A percentile compares a stretch with the other conserved stretches of the same genome.
Conservation (phyloP, 92 coral and sea anemone genomes). For the Zoanthus sociatus region DNA sequence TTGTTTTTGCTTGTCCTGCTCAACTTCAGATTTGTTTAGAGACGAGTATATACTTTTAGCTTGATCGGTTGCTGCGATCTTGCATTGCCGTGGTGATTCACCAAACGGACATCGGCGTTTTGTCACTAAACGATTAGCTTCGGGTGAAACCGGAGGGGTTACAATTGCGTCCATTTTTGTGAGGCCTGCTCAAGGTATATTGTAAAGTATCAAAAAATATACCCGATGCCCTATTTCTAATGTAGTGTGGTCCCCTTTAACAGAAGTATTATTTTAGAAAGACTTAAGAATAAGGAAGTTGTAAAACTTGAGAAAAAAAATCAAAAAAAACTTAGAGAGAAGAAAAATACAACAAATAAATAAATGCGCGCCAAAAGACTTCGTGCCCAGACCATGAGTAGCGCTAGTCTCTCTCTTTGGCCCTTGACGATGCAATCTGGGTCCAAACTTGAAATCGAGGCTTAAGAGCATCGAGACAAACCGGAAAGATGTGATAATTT, state of each 20-base stretch:
- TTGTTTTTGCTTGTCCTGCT: neutral
- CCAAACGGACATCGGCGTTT: constrained; percentile 94
- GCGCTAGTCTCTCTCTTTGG: constrained; percentile 28
- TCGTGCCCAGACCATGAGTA: neutral
- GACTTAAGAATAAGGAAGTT: neutral
- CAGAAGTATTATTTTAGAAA: neutral
- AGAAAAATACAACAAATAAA: neutral
- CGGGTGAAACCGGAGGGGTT: constrained; percentile 80
- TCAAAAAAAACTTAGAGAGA: neutral
- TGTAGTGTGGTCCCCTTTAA: neutral
- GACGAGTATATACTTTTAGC: neutral
- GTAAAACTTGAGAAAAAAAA: neutral
- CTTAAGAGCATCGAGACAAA: neutral
- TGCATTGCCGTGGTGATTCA: constrained; percentile 79
- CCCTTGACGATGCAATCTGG: neutral
- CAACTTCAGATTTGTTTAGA: neutral
- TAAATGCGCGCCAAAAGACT: constrained; percentile 45
- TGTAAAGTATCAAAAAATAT: neutral
- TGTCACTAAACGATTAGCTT: constrained; percentile 79
- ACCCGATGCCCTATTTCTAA: neutral
- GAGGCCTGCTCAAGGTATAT: neutral
- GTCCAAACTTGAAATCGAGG: constrained; percentile 28
- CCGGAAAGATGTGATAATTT: constrained; percentile 33
- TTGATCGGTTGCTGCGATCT: constrained; percentile 56
- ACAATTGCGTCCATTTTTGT: constrained; percentile 62